Percentiles rank a stretch among this genome's conserved stretches.
phyloP scores from a whole-genome alignment of 2,888 invertebrate species.

The Embidobia sp. region DNA sequence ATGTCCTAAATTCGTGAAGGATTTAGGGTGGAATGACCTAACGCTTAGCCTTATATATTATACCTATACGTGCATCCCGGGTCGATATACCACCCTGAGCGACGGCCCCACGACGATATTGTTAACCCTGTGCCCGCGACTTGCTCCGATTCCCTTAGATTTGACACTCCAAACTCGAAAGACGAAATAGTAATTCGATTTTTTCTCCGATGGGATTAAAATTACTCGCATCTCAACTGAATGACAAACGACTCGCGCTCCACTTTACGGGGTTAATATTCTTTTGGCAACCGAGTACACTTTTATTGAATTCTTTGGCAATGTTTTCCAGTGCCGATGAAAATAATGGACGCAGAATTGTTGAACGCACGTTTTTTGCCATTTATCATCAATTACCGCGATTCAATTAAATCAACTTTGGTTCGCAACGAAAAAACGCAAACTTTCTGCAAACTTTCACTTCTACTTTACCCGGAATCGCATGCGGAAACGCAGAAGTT shows the following conservation, averaged over 20 bases:
- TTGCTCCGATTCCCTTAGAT: not conserved
- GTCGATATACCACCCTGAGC: slow-evolving; percentile 56
- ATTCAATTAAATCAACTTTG: too few relatives aligned
- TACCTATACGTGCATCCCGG: slow-evolving; percentile 51
- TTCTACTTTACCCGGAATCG: too few relatives aligned
- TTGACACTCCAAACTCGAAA: too few relatives aligned
- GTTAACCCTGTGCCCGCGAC: slow-evolving; percentile 19
- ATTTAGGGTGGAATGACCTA: slow-evolving; percentile 59
- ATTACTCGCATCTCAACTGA: not conserved
- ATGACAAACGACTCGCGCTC: not conserved
- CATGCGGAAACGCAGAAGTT: too few relatives aligned
- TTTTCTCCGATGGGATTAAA: too few relatives aligned
- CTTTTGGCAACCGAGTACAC: slow-evolving; percentile 15
- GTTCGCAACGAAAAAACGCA: too few relatives aligned
- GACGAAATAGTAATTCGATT: not conserved
- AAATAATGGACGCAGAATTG: slow-evolving; percentile 1
- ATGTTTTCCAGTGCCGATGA: not conserved
- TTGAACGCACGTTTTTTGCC: not conserved
- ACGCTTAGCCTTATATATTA: slow-evolving; percentile 43
- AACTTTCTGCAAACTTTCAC: too few relatives aligned
- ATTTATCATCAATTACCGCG: not conserved
- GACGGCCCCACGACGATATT: slow-evolving; percentile 32
- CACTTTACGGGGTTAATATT: slow-evolving; percentile 11
- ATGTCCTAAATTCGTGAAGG: slow-evolving; percentile 58
- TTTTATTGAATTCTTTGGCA: slow-evolving; percentile 18